phyloP scores from a whole-genome alignment of 2,888 invertebrate genomes.

The Agelastica alni region DNA sequence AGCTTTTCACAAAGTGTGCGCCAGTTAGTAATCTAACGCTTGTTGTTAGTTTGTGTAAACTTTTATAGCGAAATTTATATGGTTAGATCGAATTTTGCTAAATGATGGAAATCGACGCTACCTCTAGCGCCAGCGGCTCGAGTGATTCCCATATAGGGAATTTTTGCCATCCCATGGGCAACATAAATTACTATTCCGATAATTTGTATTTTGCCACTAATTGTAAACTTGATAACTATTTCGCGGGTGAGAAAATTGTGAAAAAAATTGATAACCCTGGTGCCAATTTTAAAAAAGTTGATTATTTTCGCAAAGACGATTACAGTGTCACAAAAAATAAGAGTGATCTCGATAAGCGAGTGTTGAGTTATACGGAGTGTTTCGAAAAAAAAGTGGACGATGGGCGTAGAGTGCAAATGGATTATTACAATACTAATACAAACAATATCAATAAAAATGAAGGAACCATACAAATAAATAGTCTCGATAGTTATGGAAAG shows the following conservation, averaged over 20 bases:
- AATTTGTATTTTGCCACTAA: conserved; percentile 47
- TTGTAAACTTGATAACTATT: conserved; percentile 48
- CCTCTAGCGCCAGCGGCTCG: conserved; percentile 51
- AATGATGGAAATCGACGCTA: conserved; percentile 39
- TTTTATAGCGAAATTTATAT: conserved; percentile 8
- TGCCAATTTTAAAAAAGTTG: conserved; percentile 35
- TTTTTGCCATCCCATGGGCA: conserved; percentile 37
- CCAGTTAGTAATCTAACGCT: conserved; percentile 33
- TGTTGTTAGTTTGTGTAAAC: conserved; percentile 25
- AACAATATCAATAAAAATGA: conserved; percentile 28
- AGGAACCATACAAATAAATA: conserved; percentile 49
- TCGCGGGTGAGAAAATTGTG: conserved; percentile 40
- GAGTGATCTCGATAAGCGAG: conserved; percentile 27
- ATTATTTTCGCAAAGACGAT: conserved; percentile 40
- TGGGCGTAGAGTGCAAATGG: conserved; percentile 38
- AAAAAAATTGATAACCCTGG: conserved; percentile 31
- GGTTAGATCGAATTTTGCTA: conserved; percentile 4
- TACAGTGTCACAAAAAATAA: conserved; percentile 31
- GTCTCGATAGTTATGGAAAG: conserved; percentile 52
- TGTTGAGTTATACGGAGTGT: conserved; percentile 27
- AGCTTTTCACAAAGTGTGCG: conserved; percentile 35
- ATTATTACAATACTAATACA: conserved; percentile 47
- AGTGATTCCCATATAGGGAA: conserved; percentile 51
- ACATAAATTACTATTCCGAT: conserved; percentile 49
- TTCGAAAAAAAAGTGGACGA: conserved; percentile 30